These are phyloP conservation scores for Spilogale gracilis DNA, from an alignment of 2,113 vertebrate species.

Conservation along the genomic window DNA sequence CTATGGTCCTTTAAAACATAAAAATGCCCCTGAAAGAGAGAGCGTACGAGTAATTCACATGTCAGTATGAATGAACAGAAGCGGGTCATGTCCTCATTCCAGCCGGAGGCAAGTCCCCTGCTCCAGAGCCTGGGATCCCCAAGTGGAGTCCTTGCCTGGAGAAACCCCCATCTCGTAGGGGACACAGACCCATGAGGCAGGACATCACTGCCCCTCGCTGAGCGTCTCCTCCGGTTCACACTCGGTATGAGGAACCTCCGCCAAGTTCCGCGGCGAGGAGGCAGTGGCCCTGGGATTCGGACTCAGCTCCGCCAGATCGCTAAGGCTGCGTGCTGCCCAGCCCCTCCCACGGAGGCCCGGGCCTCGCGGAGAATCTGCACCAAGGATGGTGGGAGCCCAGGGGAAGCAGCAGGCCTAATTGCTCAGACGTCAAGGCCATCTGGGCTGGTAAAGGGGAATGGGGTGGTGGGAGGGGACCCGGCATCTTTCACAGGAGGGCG, in stretches of 20 bases:
- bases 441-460: neutral
- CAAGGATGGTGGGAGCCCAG: neutral
- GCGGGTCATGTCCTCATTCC: constrained; percentile 10
- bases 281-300: neutral
- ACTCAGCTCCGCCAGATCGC: neutral
- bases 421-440: neutral
- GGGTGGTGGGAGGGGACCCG: neutral
- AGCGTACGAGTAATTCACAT: neutral
- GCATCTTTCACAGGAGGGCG: neutral
- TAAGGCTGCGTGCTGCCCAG: neutral
- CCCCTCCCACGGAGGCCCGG: neutral
- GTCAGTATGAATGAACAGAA: constrained; percentile 47
- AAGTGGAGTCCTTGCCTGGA: neutral
- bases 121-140: neutral
- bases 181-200: neutral
- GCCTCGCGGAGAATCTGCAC: neutral
- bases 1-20: constrained; percentile 13
- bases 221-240: neutral
- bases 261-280: neutral
- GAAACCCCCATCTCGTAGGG: neutral
- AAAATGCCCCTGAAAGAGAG: neutral
- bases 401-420: neutral
- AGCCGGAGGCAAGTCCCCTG: neutral
- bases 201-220: neutral
- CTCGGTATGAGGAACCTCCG: neutral